Percentiles rank a stretch among this genome's conserved stretches.
phyloP scores from a whole-genome alignment of 2,113 vertebrate species.

The Oceanites oceanicus region DNA sequence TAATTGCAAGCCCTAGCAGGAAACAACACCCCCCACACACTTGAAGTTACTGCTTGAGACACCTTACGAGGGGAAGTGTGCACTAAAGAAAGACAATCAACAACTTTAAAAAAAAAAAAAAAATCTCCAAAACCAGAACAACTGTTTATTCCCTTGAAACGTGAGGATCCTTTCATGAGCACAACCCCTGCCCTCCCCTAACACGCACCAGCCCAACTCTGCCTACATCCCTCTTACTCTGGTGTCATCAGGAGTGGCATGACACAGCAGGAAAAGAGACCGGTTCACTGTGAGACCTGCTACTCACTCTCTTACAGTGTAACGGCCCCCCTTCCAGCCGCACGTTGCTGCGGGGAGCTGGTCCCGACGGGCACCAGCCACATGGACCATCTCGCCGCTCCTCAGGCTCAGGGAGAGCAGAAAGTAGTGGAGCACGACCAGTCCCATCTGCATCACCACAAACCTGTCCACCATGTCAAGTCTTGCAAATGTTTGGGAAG shows the following conservation, averaged over 20 bases:
- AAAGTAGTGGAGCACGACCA: accelerated
- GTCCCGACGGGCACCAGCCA: not conserved
- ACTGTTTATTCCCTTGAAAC: not conserved
- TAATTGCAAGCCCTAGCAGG: not conserved
- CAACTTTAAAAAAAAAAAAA: not conserved
- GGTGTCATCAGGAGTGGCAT: slow-evolving; percentile 16
- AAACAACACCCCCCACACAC: not conserved
- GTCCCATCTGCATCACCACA: not conserved
- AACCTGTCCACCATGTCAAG: accelerated
- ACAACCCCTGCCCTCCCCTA: not conserved
- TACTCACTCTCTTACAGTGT: slow-evolving; percentile 99
- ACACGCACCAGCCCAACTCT: not conserved
- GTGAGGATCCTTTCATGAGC: not conserved
- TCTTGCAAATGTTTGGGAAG: not conserved
- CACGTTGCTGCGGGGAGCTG: not conserved
- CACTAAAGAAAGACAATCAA: not conserved
- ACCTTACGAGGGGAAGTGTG: accelerated
- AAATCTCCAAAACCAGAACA: not conserved
- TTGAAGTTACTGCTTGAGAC: not conserved
- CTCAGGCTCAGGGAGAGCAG: not conserved
- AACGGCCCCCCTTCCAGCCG: slow-evolving; percentile 93
- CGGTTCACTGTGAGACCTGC: slow-evolving; percentile 99
- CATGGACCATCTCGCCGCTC: not conserved
- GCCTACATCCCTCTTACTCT: not conserved
- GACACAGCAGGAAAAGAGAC: slow-evolving; percentile 94